Evolutionary conservation across 1,140 invertebrate genomes (phyloP), one percentile per base, ranked within the genome.

Genomic region (Macrosteles quadrilineatus): DNA sequence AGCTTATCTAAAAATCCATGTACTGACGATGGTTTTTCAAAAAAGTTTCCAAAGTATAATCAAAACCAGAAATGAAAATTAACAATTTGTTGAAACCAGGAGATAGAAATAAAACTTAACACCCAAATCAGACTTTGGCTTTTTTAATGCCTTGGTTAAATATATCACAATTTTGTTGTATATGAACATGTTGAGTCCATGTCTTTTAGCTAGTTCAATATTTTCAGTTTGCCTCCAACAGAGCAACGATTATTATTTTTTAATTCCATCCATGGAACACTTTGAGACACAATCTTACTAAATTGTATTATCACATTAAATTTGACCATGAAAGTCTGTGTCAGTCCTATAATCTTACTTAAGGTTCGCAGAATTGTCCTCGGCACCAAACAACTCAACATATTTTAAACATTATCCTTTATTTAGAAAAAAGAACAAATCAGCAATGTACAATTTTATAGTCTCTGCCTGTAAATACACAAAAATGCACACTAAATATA

Each of bases 401-500:
- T 59, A 6, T 59, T 59, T 59, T 59, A 27, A 59, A 59, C 55
- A 59, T 59, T 59, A 59, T 30, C 27, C 55, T 59, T 59, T 59
- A 59, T 59, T 59, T 21, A 12, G 23, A 59, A 59, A 50, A 59
- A 29, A 59, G 55, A 59, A 59, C 55, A 59, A 59, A 59, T 14
- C 27, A 59, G 21, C 23, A 59, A 59, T 59, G 23, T 59, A 59
- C 55, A 59, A 27, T 21, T 50, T 59, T 23, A 21, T 59, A 59
- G 55, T 59, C 55, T 59, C 23, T 59, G 21, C 14, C 12, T 29
- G 55, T 59, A 59, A 59, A 59, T 59, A 59, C 55, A 59, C 55
- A 30, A 30, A 59, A 59, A 59, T 59, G 55, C 55, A 59, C 55
- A 59, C 55, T 21, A 59, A 59, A 27, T 59, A 59, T 59, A 59